Percentiles rank a stretch among this genome's conserved stretches.
Evolutionary conservation across 2,888 invertebrate species (phyloP).

Genomic region (Matsumyia berberina): DNA sequence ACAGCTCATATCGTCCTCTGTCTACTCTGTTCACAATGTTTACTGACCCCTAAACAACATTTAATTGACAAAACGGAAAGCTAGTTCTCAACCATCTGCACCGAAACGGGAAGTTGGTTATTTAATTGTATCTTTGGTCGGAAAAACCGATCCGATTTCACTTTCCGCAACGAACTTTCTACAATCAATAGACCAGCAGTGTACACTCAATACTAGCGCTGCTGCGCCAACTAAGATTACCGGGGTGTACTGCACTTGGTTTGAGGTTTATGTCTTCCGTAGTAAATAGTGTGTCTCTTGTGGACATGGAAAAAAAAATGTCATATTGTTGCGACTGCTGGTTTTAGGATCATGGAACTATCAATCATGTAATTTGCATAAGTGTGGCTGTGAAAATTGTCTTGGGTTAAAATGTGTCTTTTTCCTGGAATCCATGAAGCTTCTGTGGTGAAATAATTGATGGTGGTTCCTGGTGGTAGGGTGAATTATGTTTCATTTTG

Average conservation of each 20-base stretch:
- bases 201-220: not conserved
- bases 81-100: slow-evolving; percentile 10
- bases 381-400: slow-evolving; percentile 43
- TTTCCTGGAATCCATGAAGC: slow-evolving; percentile 56
- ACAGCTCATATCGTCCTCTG: not conserved
- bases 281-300: not conserved
- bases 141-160: slow-evolving; percentile 54
- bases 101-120: slow-evolving; percentile 41
- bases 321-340: slow-evolving; percentile 45
- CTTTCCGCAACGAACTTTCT: slow-evolving; percentile 54
- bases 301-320: not conserved
- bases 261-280: slow-evolving; percentile 50
- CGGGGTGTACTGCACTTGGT: slow-evolving; percentile 35
- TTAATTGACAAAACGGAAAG: slow-evolving; percentile 16
- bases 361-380: slow-evolving; percentile 66
- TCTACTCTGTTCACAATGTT: not conserved
- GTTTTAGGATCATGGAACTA: slow-evolving; percentile 67
- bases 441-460: slow-evolving; percentile 56
- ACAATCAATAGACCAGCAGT: not conserved
- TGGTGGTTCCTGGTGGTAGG: slow-evolving; percentile 52
- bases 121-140: slow-evolving; percentile 46
- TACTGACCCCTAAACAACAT: slow-evolving; percentile 7
- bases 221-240: not conserved
- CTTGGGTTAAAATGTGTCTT: slow-evolving; percentile 38
- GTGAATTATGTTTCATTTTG: slow-evolving; percentile 40